A percentile compares a stretch with the other conserved stretches of the same genome.
phyloP scores from a whole-genome alignment of 2,113 vertebrate genomes.

The Prietella phreatophila region DNA sequence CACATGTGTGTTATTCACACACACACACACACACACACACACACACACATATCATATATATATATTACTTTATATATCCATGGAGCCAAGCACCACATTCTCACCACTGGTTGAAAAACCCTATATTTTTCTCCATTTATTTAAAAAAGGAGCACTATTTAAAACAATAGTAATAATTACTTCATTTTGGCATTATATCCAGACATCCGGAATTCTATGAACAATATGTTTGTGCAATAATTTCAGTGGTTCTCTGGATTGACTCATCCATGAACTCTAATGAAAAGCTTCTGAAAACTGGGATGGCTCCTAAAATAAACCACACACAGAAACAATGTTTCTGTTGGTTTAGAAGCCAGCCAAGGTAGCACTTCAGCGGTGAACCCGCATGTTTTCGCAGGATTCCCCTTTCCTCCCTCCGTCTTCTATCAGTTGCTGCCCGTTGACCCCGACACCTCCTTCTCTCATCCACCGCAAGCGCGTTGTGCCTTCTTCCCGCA shows the following conservation, averaged over 20 bases:
- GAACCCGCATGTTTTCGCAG: conserved; percentile 13
- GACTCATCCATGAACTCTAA: not conserved
- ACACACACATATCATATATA: no score
- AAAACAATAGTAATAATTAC: no score
- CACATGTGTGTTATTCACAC: no score
- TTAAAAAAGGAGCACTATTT: no score
- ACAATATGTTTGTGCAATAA: not conserved
- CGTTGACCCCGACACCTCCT: conserved; percentile 23
- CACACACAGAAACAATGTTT: not conserved
- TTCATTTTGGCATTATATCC: not conserved
- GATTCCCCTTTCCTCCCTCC: conserved; percentile 7
- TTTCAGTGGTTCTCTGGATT: not conserved
- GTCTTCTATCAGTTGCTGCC: conserved; percentile 33
- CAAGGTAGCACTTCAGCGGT: not conserved
- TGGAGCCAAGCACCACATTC: not conserved
- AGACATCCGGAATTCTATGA: not conserved
- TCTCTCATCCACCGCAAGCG: conserved; percentile 1
- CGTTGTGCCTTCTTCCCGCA: conserved; percentile 27
- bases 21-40: no score
- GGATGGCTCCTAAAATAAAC: not conserved
- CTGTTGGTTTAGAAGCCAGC: not conserved
- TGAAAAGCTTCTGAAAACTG: not conserved
- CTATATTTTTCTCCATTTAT: no score
- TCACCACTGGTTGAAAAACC: not conserved
- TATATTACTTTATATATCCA: not conserved